Conservation (phyloP, 2,888 invertebrate species). For the Chrysolina haemoptera region DNA sequence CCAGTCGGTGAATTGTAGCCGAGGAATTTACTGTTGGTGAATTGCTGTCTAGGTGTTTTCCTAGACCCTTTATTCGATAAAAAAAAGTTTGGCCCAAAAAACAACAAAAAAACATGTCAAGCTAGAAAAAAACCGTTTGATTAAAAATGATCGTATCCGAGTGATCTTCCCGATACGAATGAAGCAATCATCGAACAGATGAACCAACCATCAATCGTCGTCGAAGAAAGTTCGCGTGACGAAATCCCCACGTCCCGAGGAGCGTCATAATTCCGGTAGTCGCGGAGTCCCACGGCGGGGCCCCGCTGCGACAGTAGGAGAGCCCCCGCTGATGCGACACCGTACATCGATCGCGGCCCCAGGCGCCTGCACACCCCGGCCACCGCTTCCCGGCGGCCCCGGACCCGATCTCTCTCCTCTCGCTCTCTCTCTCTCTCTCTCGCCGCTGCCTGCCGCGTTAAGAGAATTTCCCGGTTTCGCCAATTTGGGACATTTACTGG, state of each 20-base stretch:
- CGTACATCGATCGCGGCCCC: slow-evolving; percentile 65
- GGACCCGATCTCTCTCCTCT: background rate
- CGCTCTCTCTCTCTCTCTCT: slow-evolving; percentile 14
- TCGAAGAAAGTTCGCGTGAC: background rate
- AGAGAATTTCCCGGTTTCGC: slow-evolving; percentile 48
- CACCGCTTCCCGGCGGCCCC: slow-evolving; percentile 17
- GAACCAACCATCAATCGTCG: background rate
- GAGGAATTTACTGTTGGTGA: too few relatives aligned
- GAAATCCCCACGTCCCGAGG: background rate
- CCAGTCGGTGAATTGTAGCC: too few relatives aligned
- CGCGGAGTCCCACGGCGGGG: slow-evolving; percentile 60
- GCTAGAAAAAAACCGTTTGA: too few relatives aligned
- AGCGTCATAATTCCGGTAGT: slow-evolving; percentile 45
- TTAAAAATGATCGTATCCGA: too few relatives aligned
- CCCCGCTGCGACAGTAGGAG: slow-evolving; percentile 67
- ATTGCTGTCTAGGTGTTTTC: too few relatives aligned
- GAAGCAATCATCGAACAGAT: background rate
- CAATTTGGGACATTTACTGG: slow-evolving; percentile 48
- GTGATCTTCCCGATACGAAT: background rate
- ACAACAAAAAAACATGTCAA: too few relatives aligned
- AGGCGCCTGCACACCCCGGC: slow-evolving; percentile 15
- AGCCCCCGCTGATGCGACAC: slow-evolving; percentile 66
- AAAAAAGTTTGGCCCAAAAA: too few relatives aligned
- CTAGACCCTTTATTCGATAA: too few relatives aligned
- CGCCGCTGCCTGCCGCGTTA: slow-evolving; percentile 33